Percentiles rank a stretch among this genome's conserved stretches.
These are phyloP conservation scores for Pediacus dermestoides DNA, from an alignment of 2,888 invertebrate species.

Conservation along the genomic window DNA sequence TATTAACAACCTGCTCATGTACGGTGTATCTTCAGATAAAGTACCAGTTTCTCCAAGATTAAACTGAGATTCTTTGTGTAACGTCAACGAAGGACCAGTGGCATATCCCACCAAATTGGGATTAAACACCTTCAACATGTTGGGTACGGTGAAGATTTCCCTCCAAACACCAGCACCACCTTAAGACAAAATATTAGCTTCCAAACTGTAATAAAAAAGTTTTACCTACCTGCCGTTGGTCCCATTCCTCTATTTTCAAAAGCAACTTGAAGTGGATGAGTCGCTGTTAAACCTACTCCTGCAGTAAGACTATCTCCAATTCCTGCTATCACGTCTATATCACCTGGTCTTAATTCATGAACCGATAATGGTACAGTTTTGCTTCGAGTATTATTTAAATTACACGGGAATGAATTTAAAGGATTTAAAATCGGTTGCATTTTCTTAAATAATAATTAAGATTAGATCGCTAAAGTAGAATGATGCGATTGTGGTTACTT, in stretches of 20 bases:
- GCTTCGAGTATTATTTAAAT: slow-evolving; percentile 34
- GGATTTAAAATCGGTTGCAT: too few relatives aligned
- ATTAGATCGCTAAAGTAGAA: too few relatives aligned
- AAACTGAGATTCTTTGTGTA: slow-evolving; percentile 50
- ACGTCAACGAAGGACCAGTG: slow-evolving; percentile 51
- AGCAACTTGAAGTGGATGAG: slow-evolving; percentile 15
- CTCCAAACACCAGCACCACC: slow-evolving; percentile 57
- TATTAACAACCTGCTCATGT: slow-evolving; percentile 56
- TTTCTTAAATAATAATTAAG: too few relatives aligned
- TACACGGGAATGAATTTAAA: slow-evolving; percentile 61
- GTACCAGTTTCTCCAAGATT: slow-evolving; percentile 61
- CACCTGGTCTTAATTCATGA: slow-evolving; percentile 63
- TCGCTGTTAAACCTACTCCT: slow-evolving; percentile 62
- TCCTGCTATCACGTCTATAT: slow-evolving; percentile 66
- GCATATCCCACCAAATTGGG: slow-evolving; percentile 62
- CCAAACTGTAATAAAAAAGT: not conserved
- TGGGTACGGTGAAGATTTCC: slow-evolving; percentile 55
- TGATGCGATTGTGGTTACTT: too few relatives aligned
- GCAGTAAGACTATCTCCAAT: slow-evolving; percentile 69
- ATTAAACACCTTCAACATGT: slow-evolving; percentile 63
- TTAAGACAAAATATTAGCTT: slow-evolving; percentile 21
- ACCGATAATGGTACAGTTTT: slow-evolving; percentile 57
- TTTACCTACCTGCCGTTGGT: slow-evolving; percentile 28
- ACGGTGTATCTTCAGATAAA: slow-evolving; percentile 56
- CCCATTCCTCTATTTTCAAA: slow-evolving; percentile 34